A percentile compares a stretch with the other conserved stretches of the same genome.
These are phyloP conservation scores for Gobius niger DNA, from an alignment of 2,113 vertebrate genomes.

Conservation along the genomic window DNA sequence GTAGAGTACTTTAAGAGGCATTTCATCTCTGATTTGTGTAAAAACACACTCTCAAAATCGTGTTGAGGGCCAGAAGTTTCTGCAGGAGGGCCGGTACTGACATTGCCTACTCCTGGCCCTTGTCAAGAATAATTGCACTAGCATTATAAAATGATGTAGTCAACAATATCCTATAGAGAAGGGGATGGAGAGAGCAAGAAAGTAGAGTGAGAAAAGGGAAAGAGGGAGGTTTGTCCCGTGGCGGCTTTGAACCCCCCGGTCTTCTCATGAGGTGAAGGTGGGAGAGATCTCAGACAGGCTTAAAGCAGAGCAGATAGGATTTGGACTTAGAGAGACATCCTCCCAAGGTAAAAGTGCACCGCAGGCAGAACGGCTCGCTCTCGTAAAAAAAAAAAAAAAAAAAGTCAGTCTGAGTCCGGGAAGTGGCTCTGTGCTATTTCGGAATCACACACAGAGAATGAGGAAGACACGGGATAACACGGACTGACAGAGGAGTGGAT, in stretches of 20 bases:
- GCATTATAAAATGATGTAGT: too few species aligned
- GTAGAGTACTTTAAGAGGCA: too few species aligned
- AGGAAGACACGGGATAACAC: neutral
- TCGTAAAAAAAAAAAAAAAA: slow-evolving; percentile 5
- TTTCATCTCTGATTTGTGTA: too few species aligned
- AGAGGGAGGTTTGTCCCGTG: slow-evolving; percentile 4
- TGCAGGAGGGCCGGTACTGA: too few species aligned
- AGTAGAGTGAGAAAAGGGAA: too few species aligned
- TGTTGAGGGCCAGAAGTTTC: too few species aligned
- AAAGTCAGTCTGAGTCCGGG: neutral
- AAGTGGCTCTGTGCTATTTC: neutral
- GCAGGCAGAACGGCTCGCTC: slow-evolving; percentile 27
- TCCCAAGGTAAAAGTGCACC: slow-evolving; percentile 26
- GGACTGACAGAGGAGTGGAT: neutral
- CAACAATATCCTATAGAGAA: too few species aligned
- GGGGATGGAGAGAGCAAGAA: too few species aligned
- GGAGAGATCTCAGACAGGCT: slow-evolving; percentile 40
- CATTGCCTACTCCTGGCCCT: too few species aligned
- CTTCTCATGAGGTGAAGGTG: slow-evolving; percentile 13
- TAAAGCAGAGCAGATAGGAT: slow-evolving; percentile 28
- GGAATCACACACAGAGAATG: neutral
- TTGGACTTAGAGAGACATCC: slow-evolving; percentile 24
- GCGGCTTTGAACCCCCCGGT: slow-evolving; percentile 16
- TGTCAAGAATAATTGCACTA: too few species aligned
- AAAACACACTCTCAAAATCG: too few species aligned